Evolutionary conservation across 2,797 vertebrate species (phyloP).

Genomic region (Helicolenus hilgendorfi): DNA sequence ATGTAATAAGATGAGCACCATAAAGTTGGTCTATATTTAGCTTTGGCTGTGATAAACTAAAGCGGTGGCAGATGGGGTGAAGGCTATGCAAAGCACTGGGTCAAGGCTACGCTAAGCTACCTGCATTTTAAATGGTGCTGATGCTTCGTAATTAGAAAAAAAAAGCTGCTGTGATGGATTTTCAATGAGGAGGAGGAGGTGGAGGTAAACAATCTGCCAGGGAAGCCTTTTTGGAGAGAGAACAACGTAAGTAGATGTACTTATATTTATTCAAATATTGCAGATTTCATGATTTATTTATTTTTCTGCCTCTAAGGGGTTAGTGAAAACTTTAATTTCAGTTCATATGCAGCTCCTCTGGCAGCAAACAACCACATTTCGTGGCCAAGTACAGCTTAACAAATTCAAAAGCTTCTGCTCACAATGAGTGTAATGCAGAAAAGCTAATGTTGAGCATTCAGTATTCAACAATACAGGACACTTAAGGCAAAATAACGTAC

Average conservation of each 20-base stretch:
- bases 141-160: conserved; percentile 36
- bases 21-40: conserved; percentile 67
- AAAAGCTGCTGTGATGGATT: conserved; percentile 18
- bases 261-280: conserved; percentile 12
- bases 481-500: conserved; percentile 1
- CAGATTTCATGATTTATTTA: conserved; percentile 25
- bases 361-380: neutral
- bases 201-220: conserved; percentile 4
- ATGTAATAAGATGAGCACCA: conserved; percentile 17
- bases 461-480: neutral
- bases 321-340: conserved; percentile 15
- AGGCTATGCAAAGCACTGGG: conserved; percentile 36
- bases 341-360: conserved; percentile 16
- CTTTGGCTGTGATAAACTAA: conserved; percentile 25
- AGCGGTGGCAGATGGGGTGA: conserved; percentile 6
- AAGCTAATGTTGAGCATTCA: conserved; percentile 4
- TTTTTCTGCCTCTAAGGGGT: neutral
- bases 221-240: conserved; percentile 2
- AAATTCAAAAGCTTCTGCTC: conserved; percentile 1
- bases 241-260: neutral
- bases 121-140: conserved; percentile 46
- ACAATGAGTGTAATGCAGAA: neutral
- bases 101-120: conserved; percentile 46
- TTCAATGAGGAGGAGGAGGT: conserved; percentile 30
- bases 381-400: conserved; percentile 14